Evolutionary conservation across 2,797 vertebrate genomes (phyloP), one percentile per base, ranked within the genome.

Genomic region (Catharus ustulatus): DNA sequence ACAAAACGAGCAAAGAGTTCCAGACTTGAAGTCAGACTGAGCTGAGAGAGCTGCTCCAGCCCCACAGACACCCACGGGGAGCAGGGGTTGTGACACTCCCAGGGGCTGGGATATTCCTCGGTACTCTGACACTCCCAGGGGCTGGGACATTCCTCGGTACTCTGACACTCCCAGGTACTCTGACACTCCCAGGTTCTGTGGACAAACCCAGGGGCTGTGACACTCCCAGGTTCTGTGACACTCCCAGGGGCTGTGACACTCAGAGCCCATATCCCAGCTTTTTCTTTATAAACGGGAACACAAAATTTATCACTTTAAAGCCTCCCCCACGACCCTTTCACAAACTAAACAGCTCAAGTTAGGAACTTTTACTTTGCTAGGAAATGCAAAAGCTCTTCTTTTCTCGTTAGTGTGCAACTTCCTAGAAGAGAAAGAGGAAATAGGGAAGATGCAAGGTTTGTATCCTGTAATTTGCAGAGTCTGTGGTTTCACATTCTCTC

Each of bases 1-100:
- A 30, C 67, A 78, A 79, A 80, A 85, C 17, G 5, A 68, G 94
- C 92, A 94, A 95, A 94, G 68, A 92, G 79, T 34, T 87, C 95
- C 95, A 96, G 94, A 72, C 38, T 69, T 22, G 87, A 97, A 67
- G 19, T 58, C 80, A 87, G 72, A 43, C 73, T 34, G 85, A 48
- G 85, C 90, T 77, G 73, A 42, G 74, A 63, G 93, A 72, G 45
- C 84, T 7, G 80, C 78, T 45, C 52, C 87, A 92, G 81, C 71
- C 78, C 95, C 95, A 94, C 82, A 75, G 89, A 68, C 96, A 95
- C 72, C 64, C 64, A 32, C 1, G 8, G 30, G 89, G 90, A 49
- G 19, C 42, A 76, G 84, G 79, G 20, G 45, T 21, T 48, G 18
- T 38, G 34, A 19, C 58, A 59, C 24, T 9, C 6, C 3, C 17